These are phyloP conservation scores for Cirrhinus molitorella DNA, from an alignment of 2,797 vertebrate genomes.

Conservation along the genomic window DNA sequence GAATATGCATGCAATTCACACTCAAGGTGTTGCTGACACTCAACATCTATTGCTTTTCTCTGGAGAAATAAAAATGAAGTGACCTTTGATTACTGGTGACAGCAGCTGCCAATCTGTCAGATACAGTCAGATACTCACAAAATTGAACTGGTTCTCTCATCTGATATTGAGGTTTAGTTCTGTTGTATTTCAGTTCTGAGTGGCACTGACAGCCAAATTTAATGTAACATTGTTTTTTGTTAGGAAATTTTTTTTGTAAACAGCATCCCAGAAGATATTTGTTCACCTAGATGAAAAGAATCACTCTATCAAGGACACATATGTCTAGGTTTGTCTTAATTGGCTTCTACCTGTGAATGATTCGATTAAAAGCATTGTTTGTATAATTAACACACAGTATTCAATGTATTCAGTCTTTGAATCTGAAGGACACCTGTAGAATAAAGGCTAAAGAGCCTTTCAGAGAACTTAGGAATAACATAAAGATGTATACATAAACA, in stretches of 20 bases:
- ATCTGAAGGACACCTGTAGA: conserved; percentile 5
- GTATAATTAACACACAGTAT: not conserved
- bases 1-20: conserved; percentile 50
- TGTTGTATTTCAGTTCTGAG: conserved; percentile 1
- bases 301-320: not conserved
- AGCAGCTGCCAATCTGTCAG: conserved; percentile 60
- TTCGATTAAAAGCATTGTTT: not conserved
- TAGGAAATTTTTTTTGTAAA: not conserved
- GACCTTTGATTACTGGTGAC: conserved; percentile 75
- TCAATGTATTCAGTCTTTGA: conserved; percentile 8
- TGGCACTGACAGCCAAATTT: not conserved
- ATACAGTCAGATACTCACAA: not conserved
- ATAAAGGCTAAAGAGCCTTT: not conserved
- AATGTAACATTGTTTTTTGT: not conserved
- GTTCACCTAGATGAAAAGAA: not conserved
- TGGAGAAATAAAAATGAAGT: conserved; percentile 67
- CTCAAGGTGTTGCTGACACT: conserved; percentile 60
- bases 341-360: not conserved
- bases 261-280: not conserved
- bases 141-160: conserved; percentile 30
- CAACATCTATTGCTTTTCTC: conserved; percentile 64
- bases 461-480: not conserved
- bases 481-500: not conserved
- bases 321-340: not conserved
- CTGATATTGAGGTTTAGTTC: not conserved